Evolutionary conservation across 1,140 invertebrate species (phyloP).

Genomic region (Cydia fagiglandana): DNA sequence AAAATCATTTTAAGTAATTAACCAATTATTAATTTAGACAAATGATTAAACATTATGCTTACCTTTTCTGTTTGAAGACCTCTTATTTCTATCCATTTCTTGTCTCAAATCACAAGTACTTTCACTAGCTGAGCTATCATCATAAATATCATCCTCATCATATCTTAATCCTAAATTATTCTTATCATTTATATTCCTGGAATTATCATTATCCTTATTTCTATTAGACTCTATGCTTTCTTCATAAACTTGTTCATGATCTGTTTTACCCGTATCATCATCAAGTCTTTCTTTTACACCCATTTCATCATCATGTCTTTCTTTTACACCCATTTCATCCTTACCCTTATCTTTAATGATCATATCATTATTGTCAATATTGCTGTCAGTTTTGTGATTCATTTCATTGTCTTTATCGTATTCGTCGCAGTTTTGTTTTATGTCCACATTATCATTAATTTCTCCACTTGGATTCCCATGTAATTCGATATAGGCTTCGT

Average conservation of each 20-base stretch:
- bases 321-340: neutral
- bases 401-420: slow-evolving; percentile 22
- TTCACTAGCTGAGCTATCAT: slow-evolving; percentile 34
- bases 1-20: too few species aligned
- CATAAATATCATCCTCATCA: slow-evolving; percentile 17
- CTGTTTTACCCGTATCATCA: neutral
- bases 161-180: slow-evolving; percentile 25
- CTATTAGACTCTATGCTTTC: slow-evolving; percentile 32
- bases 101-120: slow-evolving; percentile 32
- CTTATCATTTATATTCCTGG: slow-evolving; percentile 36
- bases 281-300: neutral
- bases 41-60: neutral
- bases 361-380: neutral
- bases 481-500: slow-evolving; percentile 53
- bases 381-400: neutral
- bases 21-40: neutral
- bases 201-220: slow-evolving; percentile 18
- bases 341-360: neutral
- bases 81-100: neutral
- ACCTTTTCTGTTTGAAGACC: slow-evolving; percentile 16
- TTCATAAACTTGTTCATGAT: slow-evolving; percentile 5
- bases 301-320: slow-evolving; percentile 1
- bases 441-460: slow-evolving; percentile 33
- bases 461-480: slow-evolving; percentile 33
- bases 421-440: slow-evolving; percentile 31